These are phyloP conservation scores for Halocynthia aurantium DNA, from an alignment of 23 tunicate species.

Conservation along the genomic window DNA sequence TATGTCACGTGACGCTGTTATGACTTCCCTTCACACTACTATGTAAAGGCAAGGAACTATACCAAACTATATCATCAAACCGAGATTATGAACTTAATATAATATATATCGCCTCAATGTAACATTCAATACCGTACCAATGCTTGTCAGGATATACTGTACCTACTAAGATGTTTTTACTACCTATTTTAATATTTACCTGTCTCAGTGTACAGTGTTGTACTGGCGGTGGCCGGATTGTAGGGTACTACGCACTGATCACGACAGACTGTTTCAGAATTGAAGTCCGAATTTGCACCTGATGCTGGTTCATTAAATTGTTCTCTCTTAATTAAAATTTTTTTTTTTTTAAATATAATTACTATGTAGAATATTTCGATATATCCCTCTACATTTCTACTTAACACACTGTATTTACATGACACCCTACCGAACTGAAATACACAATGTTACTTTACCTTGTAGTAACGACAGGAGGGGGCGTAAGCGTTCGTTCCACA, in stretches of 20 bases:
- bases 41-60: no score
- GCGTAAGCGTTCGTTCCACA: constrained; percentile 84
- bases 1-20: no score
- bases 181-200: constrained; percentile 45
- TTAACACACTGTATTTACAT: no score
- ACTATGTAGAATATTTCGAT: not conserved
- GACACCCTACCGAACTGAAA: no score
- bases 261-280: constrained; percentile 11
- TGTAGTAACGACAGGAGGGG: constrained; percentile 59
- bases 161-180: no score
- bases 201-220: constrained; percentile 42
- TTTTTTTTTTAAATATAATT: not conserved
- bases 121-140: no score
- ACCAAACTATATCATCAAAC: no score
- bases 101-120: no score
- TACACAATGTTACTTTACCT: constrained; percentile 3
- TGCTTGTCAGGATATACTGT: no score
- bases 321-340: not conserved
- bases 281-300: constrained; percentile 7
- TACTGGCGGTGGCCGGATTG: constrained; percentile 52
- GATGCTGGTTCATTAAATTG: constrained; percentile 11
- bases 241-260: constrained; percentile 37
- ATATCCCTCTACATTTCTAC: no score
- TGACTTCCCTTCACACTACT: no score
- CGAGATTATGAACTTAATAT: no score